phyloP scores from a whole-genome alignment of 2,888 invertebrate species.

The Plagodis pulveraria region DNA sequence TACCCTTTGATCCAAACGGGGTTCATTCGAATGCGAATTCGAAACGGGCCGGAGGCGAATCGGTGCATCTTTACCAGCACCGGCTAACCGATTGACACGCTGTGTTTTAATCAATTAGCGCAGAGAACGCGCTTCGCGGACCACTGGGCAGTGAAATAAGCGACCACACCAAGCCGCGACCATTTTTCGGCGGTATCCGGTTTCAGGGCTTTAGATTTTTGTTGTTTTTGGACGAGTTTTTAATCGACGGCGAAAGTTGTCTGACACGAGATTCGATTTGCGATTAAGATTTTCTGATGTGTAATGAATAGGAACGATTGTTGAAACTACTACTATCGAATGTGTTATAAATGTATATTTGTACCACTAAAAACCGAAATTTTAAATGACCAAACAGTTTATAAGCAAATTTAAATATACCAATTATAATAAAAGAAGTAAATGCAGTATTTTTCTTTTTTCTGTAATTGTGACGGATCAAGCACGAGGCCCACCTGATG shows the following conservation, averaged over 20 bases:
- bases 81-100: conserved; percentile 64
- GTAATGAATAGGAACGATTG: too few species aligned
- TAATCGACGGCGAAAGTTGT: conserved; percentile 60
- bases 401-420: too few species aligned
- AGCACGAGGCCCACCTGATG: too few species aligned
- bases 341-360: too few species aligned
- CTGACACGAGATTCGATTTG: conserved; percentile 12
- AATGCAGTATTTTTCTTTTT: too few species aligned
- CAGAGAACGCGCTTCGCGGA: conserved; percentile 69
- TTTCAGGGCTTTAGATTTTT: conserved; percentile 63
- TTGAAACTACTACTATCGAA: too few species aligned
- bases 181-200: conserved; percentile 68
- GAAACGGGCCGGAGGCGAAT: conserved; percentile 17
- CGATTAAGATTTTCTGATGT: conserved; percentile 2
- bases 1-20: conserved; percentile 54
- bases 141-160: conserved; percentile 81
- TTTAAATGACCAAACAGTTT: too few species aligned
- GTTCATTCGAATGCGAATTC: conserved; percentile 37
- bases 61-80: conserved; percentile 19
- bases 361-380: too few species aligned
- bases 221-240: conserved; percentile 56
- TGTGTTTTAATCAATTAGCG: conserved; percentile 84
- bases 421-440: too few species aligned
- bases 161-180: conserved; percentile 67
- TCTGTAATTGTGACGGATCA: too few species aligned